Evolutionary conservation across 2,888 invertebrate species (phyloP).

Genomic region (Calliphora vomitoria): DNA sequence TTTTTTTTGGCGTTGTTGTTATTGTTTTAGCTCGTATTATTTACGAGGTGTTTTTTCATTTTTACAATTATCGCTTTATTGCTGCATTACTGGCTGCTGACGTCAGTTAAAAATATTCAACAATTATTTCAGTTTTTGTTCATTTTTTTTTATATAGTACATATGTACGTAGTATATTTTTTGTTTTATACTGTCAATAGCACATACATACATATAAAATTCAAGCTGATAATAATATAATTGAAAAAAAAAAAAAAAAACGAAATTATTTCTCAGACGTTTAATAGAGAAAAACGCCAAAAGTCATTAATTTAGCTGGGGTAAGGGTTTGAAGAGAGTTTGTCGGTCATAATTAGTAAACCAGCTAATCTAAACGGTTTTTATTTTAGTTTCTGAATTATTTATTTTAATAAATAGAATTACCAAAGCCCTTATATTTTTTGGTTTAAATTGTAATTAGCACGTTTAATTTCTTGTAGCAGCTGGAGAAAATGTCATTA

Average conservation of each 20-base stretch:
- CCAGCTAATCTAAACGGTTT: neutral
- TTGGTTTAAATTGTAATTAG: no score
- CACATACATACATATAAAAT: neutral
- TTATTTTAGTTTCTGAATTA: neutral
- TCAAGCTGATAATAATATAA: conserved; percentile 44
- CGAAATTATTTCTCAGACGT: neutral
- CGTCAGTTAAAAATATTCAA: conserved; percentile 62
- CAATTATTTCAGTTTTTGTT: conserved; percentile 10
- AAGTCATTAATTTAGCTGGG: neutral
- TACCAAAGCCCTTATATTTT: no score
- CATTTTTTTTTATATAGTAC: conserved; percentile 4
- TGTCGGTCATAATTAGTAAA: neutral
- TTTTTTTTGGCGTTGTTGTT: conserved; percentile 27
- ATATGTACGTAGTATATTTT: neutral
- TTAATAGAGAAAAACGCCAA: neutral
- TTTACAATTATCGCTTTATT: conserved; percentile 52
- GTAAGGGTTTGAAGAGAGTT: neutral
- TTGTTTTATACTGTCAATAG: neutral
- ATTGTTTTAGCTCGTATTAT: conserved; percentile 3
- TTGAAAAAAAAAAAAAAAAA: conserved; percentile 19
- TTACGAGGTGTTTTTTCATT: conserved; percentile 37
- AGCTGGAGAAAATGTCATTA: neutral
- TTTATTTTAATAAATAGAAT: no score
- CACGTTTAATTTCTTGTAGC: no score
- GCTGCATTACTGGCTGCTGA: conserved; percentile 57